phyloP scores from a whole-genome alignment of 2,888 invertebrate species.

The Drosophila demipolita region DNA sequence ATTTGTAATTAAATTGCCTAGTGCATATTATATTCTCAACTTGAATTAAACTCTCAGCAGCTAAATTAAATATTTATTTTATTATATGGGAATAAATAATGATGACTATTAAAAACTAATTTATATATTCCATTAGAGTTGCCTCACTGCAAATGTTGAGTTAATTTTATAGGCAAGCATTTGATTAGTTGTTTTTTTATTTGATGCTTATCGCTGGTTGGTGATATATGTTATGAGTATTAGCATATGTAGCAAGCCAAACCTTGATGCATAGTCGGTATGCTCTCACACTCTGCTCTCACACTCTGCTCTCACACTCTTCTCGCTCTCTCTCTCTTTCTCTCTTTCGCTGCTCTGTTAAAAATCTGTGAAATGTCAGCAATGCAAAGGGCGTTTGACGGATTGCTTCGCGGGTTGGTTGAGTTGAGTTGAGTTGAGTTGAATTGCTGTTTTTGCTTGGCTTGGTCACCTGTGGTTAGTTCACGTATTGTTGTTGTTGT shows the following conservation, averaged over 20 bases:
- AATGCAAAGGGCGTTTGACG: slow-evolving; percentile 42
- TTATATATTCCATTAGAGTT: neutral
- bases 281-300: slow-evolving; percentile 3
- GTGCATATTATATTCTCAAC: neutral
- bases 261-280: slow-evolving; percentile 8
- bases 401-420: slow-evolving; percentile 16
- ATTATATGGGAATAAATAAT: neutral
- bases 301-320: neutral
- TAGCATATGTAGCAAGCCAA: slow-evolving; percentile 1
- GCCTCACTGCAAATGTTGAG: neutral
- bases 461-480: slow-evolving; percentile 10
- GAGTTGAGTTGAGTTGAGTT: slow-evolving; percentile 14
- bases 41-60: neutral
- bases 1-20: neutral
- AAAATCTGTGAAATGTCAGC: slow-evolving; percentile 53
- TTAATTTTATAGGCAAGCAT: neutral
- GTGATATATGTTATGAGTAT: neutral
- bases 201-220: neutral
- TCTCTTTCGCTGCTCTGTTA: neutral
- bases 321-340: neutral
- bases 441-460: slow-evolving; percentile 26
- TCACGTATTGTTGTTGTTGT: slow-evolving; percentile 10
- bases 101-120: neutral
- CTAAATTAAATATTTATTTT: neutral
- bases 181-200: neutral